Conservation (phyloP, 2,113 vertebrate genomes). For the Hypanus sabinus region DNA sequence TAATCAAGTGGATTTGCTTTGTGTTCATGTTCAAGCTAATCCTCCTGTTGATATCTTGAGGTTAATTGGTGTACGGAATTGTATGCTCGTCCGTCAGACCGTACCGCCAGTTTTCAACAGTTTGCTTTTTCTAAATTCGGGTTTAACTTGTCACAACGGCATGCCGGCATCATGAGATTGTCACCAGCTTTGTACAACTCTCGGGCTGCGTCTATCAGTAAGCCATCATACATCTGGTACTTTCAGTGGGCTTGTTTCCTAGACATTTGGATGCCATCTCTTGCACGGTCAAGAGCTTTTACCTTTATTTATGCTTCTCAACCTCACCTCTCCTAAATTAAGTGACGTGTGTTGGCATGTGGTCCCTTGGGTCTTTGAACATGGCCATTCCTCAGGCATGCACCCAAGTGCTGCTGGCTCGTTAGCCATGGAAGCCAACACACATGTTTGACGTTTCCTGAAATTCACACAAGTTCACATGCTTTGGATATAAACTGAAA, state of each 20-base stretch:
- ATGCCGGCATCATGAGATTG: neutral
- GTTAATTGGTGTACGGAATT: neutral
- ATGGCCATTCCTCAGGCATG: neutral
- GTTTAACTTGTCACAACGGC: neutral
- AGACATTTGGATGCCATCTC: neutral
- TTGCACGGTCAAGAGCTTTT: neutral
- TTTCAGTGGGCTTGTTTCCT: neutral
- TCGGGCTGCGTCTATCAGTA: neutral
- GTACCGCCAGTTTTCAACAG: neutral
- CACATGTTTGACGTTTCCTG: neutral
- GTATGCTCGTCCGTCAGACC: neutral
- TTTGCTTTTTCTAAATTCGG: conserved; percentile 5
- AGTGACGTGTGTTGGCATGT: neutral
- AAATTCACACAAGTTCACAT: conserved; percentile 3
- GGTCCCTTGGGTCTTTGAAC: neutral
- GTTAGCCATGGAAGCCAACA: neutral
- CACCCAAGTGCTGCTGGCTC: neutral
- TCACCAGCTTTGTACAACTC: neutral
- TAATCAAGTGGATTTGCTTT: neutral
- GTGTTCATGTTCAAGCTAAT: neutral
- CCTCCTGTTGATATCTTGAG: neutral
- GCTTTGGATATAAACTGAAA: neutral
- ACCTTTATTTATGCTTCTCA: neutral
- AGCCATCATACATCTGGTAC: neutral
- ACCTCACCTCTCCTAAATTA: neutral